Evolutionary conservation across 2,888 invertebrate genomes (phyloP).

Genomic region (Hesperia comma): DNA sequence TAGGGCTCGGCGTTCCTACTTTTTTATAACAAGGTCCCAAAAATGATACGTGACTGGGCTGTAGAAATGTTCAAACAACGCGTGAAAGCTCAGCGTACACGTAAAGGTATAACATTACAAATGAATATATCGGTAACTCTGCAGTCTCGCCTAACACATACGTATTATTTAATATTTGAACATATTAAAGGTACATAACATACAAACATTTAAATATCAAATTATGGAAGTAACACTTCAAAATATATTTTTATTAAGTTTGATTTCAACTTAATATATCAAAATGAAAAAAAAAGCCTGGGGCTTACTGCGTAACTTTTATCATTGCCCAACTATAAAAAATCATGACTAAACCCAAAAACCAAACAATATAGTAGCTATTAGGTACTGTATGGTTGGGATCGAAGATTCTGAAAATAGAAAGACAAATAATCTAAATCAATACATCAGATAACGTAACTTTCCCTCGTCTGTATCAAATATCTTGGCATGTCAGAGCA

Average conservation of each 20-base stretch:
- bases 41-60: slow-evolving; percentile 5
- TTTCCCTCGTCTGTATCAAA: slow-evolving; percentile 25
- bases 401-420: slow-evolving; percentile 11
- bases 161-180: no score
- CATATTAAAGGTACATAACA: no score
- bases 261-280: no score
- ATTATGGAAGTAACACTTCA: no score
- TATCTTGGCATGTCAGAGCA: slow-evolving; percentile 42
- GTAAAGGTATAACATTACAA: neutral
- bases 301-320: no score
- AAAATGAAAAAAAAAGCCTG: no score
- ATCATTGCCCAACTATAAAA: no score
- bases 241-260: no score
- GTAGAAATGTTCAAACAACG: slow-evolving; percentile 5
- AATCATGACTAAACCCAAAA: no score
- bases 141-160: no score
- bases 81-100: neutral
- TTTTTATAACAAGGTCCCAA: slow-evolving; percentile 8
- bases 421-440: slow-evolving; percentile 19
- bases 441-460: slow-evolving; percentile 25
- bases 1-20: neutral
- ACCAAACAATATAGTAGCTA: neutral
- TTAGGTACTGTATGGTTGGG: neutral
- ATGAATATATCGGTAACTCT: neutral
- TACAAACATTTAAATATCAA: no score